A percentile compares a stretch with the other conserved stretches of the same genome.
phyloP scores from a whole-genome alignment of 2,113 vertebrate species.

The Petrocephalus zakoni region DNA sequence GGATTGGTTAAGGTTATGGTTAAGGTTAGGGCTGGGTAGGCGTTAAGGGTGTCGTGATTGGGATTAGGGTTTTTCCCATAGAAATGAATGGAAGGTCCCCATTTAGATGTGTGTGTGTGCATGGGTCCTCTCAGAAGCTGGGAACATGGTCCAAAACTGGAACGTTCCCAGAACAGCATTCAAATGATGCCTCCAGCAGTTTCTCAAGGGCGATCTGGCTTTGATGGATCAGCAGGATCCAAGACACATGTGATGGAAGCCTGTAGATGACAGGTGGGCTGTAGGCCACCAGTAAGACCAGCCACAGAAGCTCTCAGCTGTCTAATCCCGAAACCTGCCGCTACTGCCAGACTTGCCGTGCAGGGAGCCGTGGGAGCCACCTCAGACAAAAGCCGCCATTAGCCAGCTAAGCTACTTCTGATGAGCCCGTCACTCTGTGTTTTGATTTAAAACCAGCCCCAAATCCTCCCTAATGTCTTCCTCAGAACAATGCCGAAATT shows the following conservation, averaged over 20 bases:
- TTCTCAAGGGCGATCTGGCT: neutral
- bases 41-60: too few species aligned
- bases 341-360: neutral
- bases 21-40: too few species aligned
- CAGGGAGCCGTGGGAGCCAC: neutral
- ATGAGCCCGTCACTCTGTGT: neutral
- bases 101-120: neutral
- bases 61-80: too few species aligned
- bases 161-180: neutral
- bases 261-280: neutral
- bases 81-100: too few species aligned
- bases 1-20: too few species aligned
- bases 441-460: neutral
- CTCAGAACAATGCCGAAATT: conserved; percentile 10
- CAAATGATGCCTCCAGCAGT: neutral
- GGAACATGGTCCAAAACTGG: neutral
- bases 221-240: neutral
- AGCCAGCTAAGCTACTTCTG: neutral
- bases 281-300: neutral
- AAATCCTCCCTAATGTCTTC: conserved; percentile 3
- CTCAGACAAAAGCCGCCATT: neutral
- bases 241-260: neutral
- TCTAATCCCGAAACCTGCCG: neutral
- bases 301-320: neutral
- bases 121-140: neutral